Evolutionary conservation across 2,797 vertebrate genomes (phyloP), one percentile per base, ranked within the genome.

Genomic region (Heteromormyrus szaboi): DNA sequence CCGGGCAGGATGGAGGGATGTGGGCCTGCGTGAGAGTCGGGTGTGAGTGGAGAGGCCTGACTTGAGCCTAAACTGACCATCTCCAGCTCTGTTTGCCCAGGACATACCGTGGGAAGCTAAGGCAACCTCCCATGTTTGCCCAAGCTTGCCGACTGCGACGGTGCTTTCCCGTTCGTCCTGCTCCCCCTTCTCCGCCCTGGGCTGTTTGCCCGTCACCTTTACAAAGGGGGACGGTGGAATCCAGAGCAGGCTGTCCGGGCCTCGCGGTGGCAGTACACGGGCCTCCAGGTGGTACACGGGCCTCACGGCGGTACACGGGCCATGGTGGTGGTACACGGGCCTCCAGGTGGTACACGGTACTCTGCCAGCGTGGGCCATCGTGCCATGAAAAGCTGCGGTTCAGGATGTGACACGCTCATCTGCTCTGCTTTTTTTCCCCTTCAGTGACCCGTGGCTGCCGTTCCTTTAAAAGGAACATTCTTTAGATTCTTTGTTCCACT

Each of bases 51-150:
- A 44, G 22, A 33, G 29, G 89, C 90, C 19, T 48, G 90, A 92
- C 92, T 89, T 92, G 87, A 91, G 90, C 89, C 91, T 14, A 88
- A 93, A 96, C 92, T 95, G 92, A 94, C 91, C 92, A 91, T 90
- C 88, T 91, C 88, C 92, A 91, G 91, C 88, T 91, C 88, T 96
- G 93, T 97, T 98, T 97, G 95, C 95, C 95, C 93, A 97, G 96
- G 94, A 96, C 94, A 91, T 94, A 93, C 95, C 95, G 94, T 92
- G 95, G 93, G 96, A 97, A 96, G 95, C 96, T 97, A 94, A 92
- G 95, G 96, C 96, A 97, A 96, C 94, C 95, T 93, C 76, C 89
- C 92, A 22, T 95, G 94, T 97, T 96, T 96, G 96, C 95, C 90
- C 93, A 95, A 94, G 93, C 95, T 95, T 65, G 88, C 94, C 88